Base-by-base conservation (phyloP, 53 echinoderm and acorn worm species). In the Patiria pectinifera region DNA sequence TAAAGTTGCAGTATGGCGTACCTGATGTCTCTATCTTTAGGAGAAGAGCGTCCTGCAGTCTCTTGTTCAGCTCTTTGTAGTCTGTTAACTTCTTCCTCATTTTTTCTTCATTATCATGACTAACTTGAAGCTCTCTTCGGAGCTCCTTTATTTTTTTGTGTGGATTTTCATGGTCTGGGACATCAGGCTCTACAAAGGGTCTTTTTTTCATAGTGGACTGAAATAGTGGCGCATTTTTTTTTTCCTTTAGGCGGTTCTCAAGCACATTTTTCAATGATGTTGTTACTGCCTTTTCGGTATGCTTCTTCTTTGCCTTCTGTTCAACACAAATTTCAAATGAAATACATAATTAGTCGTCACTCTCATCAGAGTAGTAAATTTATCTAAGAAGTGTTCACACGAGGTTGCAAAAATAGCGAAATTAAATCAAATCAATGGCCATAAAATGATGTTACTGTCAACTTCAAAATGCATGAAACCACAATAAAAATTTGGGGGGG, bases 1-100 rank as follows among this genome's bases (percentile, higher is more conserved):
- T n/a, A n/a, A n/a, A n/a, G n/a, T n/a, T n/a, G n/a, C n/a, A n/a
- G n/a, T 83, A 85, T 48, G 44, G 71, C 70, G 21, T 85, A 85
- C 70, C 85, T 85, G 85, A 85, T 85, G 85, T 69, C 46, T 63
- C 69, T 69, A 85, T 85, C 85, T 85, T 85, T 5, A 85, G 85
- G 45, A 85, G 85, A 63, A 63, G 70, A 21, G 85, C 25, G 14
- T 69, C 45, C 70, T 85, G 85, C 47, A 69, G 35, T 69, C 71
- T 70, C 71, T 69, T 85, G 85, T 85, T 85, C 11, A 69, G n/a
- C 19, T 85, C 46, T 21, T 21, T 69, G 70, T 69, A 69, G 18
- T 69, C 69, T 63, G 85, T 66, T 1, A 85, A 44, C 70, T 85
- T 69, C n/a, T n/a, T n/a, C n/a, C n/a, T n/a, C n/a, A n/a, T n/a